Conservation (phyloP, 23 tunicate genomes). For the Halocynthia aurantium region DNA sequence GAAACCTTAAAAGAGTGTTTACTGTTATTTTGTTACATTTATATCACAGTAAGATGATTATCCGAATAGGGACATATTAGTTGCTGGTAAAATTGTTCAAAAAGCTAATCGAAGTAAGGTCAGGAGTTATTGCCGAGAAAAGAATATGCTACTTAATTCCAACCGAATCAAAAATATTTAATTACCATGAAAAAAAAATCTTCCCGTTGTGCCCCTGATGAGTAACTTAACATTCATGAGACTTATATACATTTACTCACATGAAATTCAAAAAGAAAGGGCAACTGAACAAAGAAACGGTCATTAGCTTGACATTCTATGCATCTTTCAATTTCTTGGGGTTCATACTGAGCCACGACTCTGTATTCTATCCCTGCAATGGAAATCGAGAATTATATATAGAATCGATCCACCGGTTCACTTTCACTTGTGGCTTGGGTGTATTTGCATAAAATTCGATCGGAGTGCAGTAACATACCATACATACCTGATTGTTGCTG, state of each 20-base stretch:
- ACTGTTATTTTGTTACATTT: no score
- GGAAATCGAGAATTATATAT: background rate
- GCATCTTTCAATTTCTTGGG: constrained; percentile 65
- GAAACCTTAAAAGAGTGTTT: no score
- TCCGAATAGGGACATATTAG: background rate
- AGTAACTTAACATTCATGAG: background rate
- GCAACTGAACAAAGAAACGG: constrained; percentile 52
- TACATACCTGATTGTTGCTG: constrained; percentile 3
- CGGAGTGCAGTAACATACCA: background rate
- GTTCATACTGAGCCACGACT: constrained; percentile 69
- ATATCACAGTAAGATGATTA: background rate
- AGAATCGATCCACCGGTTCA: background rate
- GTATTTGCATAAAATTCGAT: background rate
- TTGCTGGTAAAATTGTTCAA: background rate
- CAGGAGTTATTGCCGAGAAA: no score
- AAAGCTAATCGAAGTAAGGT: background rate
- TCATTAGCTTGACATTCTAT: constrained; percentile 56
- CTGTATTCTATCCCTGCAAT: constrained; percentile 60
- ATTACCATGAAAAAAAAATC: no score
- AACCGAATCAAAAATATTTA: no score
- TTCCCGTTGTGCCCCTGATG: no score
- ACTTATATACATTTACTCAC: constrained; percentile 19
- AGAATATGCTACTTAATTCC: no score
- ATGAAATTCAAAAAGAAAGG: constrained; percentile 46
- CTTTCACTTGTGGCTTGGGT: background rate